These are phyloP conservation scores for Diuraphis noxia DNA, from an alignment of 1,140 invertebrate genomes.

Conservation along the genomic window DNA sequence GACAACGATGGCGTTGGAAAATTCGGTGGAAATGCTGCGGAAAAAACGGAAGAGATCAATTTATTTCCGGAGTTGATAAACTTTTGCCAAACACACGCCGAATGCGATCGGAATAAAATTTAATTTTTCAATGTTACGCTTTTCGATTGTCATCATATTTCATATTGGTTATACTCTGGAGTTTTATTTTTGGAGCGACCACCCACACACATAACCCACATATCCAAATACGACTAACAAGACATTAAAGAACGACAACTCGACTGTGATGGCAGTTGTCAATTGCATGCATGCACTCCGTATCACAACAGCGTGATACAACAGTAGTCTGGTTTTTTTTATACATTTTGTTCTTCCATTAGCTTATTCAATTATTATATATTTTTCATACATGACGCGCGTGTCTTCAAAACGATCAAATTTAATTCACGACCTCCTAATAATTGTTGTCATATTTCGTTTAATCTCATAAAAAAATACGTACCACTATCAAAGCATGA, in stretches of 20 bases:
- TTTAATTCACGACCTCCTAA: neutral
- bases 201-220: neutral
- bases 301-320: neutral
- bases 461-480: neutral
- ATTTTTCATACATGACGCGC: neutral
- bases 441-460: neutral
- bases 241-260: conserved; percentile 13
- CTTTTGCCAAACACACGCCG: neutral
- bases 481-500: too few relatives aligned
- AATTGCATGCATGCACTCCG: neutral
- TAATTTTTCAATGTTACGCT: conserved; percentile 32
- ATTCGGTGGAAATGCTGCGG: too few relatives aligned
- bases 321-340: neutral
- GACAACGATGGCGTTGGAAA: too few relatives aligned
- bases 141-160: conserved; percentile 13
- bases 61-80: neutral
- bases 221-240: neutral
- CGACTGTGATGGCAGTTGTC: neutral
- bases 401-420: neutral
- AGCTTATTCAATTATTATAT: neutral
- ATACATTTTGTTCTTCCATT: neutral
- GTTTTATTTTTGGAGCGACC: neutral
- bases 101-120: conserved; percentile 21
- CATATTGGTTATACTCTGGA: neutral
- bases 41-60: neutral